Evolutionary conservation across 2,888 invertebrate species (phyloP).

Genomic region (Cantharis lateralis): DNA sequence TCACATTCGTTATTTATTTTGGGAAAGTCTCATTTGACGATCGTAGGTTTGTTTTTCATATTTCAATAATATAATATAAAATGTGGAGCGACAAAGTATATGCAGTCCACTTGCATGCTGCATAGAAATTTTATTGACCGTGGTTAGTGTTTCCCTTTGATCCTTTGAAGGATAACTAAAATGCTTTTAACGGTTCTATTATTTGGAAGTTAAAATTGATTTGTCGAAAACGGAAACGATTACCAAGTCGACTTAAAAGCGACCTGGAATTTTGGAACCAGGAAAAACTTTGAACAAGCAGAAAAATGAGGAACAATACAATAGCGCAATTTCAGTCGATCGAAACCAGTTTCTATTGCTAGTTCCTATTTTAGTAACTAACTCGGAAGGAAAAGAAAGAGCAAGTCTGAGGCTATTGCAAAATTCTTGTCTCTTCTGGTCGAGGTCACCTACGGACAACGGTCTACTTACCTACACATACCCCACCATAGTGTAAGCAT

Average conservation of each 20-base stretch:
- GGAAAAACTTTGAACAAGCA: too few species aligned
- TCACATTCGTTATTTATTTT: not conserved
- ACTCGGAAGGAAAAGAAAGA: slow-evolving; percentile 34
- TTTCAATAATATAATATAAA: not conserved
- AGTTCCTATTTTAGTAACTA: slow-evolving; percentile 1
- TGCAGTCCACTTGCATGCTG: not conserved
- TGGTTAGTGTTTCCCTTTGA: not conserved
- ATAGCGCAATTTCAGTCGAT: not conserved
- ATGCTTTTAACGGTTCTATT: not conserved
- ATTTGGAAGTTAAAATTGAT: not conserved
- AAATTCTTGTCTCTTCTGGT: slow-evolving; percentile 36
- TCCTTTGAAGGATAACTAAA: not conserved
- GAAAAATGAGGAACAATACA: not conserved
- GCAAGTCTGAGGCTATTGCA: slow-evolving; percentile 31
- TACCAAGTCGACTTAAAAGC: not conserved
- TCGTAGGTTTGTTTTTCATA: not conserved
- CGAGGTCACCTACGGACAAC: slow-evolving; percentile 51
- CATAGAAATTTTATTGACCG: not conserved
- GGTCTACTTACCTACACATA: slow-evolving; percentile 55
- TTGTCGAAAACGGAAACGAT: not conserved
- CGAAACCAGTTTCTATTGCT: not conserved
- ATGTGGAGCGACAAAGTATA: not conserved
- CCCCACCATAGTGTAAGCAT: slow-evolving; percentile 40
- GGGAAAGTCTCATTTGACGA: not conserved
- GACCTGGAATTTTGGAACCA: too few species aligned